These are phyloP conservation scores for Mormoops blainvillei DNA, from an alignment of 2,113 vertebrate genomes.

Conservation along the genomic window DNA sequence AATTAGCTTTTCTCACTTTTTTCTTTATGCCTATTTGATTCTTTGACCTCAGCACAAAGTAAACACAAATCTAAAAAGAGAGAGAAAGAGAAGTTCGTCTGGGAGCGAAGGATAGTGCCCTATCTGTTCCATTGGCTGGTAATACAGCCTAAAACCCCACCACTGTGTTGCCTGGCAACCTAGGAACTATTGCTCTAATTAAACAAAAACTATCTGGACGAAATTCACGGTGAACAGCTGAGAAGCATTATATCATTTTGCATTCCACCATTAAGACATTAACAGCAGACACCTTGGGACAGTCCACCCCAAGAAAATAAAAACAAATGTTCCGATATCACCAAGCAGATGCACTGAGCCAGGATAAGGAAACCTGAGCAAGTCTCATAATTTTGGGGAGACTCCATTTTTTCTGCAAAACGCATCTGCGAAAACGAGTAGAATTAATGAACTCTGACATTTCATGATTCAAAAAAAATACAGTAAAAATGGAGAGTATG, in stretches of 20 bases:
- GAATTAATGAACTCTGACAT: conserved; percentile 31
- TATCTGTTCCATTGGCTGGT: conserved; percentile 21
- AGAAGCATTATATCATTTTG: conserved; percentile 50
- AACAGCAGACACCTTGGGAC: conserved; percentile 22
- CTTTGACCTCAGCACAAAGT: conserved; percentile 23
- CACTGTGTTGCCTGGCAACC: conserved; percentile 60
- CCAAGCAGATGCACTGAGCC: background rate
- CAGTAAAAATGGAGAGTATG: background rate
- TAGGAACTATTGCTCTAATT: conserved; percentile 69
- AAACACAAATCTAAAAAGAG: conserved; percentile 2
- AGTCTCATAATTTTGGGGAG: background rate
- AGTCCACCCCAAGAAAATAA: conserved; percentile 29
- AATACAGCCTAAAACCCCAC: conserved; percentile 39
- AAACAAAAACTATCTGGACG: conserved; percentile 65
- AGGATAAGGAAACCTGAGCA: background rate
- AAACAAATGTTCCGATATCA: background rate
- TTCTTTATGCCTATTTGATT: background rate
- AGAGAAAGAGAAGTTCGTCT: background rate
- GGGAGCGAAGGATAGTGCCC: background rate
- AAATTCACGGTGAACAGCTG: conserved; percentile 55
- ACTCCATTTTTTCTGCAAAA: background rate
- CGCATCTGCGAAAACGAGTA: background rate
- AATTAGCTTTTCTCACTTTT: background rate
- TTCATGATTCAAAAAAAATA: conserved; percentile 35
- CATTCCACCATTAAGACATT: conserved; percentile 42